Conservation (phyloP, 2,113 vertebrate species). For the Cebidichthys violaceus region DNA sequence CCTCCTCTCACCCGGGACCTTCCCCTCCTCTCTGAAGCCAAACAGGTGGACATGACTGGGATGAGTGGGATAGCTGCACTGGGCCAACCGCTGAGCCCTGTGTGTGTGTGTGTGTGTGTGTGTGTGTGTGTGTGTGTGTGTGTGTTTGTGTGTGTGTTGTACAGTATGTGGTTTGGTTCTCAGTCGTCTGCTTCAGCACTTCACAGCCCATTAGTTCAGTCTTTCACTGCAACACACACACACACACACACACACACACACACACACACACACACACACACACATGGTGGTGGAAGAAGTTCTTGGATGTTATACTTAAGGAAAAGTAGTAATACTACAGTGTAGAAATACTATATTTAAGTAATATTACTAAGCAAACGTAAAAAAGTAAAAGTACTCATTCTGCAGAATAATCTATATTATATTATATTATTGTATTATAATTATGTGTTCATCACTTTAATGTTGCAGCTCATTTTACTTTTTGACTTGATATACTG, state of each 20-base stretch:
- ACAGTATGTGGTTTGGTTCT: slow-evolving; percentile 62
- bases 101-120: slow-evolving; percentile 9
- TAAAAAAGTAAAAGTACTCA: background rate
- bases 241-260: background rate
- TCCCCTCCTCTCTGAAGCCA: slow-evolving; percentile 51
- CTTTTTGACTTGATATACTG: too few species aligned
- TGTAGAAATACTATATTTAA: too few species aligned
- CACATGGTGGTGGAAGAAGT: background rate
- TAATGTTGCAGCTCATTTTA: too few species aligned
- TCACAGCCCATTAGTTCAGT: slow-evolving; percentile 68
- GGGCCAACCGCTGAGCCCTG: slow-evolving; percentile 58
- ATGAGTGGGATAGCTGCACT: slow-evolving; percentile 81
- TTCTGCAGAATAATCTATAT: background rate
- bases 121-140: slow-evolving; percentile 24
- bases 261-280: slow-evolving; percentile 5
- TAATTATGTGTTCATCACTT: too few species aligned
- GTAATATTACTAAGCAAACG: too few species aligned
- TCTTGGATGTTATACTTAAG: background rate
- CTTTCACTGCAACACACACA: slow-evolving; percentile 46
- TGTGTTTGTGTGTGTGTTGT: background rate
- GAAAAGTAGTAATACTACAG: too few species aligned
- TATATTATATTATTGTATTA: too few species aligned
- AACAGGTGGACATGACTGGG: slow-evolving; percentile 83
- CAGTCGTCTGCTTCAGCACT: slow-evolving; percentile 75
- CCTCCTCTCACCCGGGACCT: background rate